Evolutionary conservation across 30 jellyfish, hydroid and myxozoan species (phyloP).

Genomic region (Phacellophora camtschatica): DNA sequence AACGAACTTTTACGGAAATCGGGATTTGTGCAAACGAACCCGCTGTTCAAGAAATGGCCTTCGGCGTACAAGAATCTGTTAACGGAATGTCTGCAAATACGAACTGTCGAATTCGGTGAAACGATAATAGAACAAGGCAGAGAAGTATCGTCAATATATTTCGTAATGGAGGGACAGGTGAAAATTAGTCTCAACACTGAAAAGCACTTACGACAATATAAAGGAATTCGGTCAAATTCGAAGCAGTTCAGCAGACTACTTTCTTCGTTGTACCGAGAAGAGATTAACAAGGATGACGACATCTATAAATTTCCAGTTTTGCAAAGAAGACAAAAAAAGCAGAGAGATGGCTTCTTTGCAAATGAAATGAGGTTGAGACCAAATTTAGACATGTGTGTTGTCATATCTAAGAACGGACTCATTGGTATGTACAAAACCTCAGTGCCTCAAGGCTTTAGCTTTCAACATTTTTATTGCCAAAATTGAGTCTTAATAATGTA

Average conservation of each 20-base stretch:
- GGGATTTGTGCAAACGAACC: conserved; percentile 82
- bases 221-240: conserved; percentile 9
- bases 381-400: conserved; percentile 35
- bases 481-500: too few species aligned
- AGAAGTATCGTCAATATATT: conserved; percentile 39
- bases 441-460: too few species aligned
- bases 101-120: conserved; percentile 72
- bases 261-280: conserved; percentile 4
- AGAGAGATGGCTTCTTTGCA: conserved; percentile 71
- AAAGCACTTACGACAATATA: conserved; percentile 56
- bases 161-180: conserved; percentile 85
- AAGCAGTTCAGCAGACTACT: not conserved
- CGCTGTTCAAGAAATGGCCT: conserved; percentile 88
- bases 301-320: conserved; percentile 40
- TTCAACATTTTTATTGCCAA: too few species aligned
- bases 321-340: conserved; percentile 25
- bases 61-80: conserved; percentile 80
- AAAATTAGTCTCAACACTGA: conserved; percentile 57
- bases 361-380: conserved; percentile 81
- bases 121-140: conserved; percentile 75
- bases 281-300: conserved; percentile 34
- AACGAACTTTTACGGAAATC: conserved; percentile 80
- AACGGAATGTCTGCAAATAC: conserved; percentile 79
- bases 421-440: too few species aligned
- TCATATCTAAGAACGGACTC: conserved; percentile 25